Conservation (phyloP, 2,797 vertebrate species). For the Synanceia verrucosa region DNA sequence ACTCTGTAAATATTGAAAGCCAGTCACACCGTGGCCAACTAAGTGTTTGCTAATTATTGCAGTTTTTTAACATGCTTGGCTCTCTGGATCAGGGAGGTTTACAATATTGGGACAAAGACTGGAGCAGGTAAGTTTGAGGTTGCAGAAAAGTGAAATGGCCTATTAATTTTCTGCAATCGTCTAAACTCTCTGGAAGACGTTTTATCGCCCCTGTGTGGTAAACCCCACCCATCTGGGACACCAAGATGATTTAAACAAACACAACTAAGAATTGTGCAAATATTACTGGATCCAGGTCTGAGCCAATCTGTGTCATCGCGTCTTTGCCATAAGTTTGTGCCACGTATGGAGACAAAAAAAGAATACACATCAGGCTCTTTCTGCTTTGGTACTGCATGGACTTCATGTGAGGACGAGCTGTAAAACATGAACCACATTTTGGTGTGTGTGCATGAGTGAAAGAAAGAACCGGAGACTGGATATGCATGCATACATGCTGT, state of each 20-base stretch:
- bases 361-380: slow-evolving; percentile 30
- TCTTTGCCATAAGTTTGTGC: slow-evolving; percentile 69
- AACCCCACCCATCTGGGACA: slow-evolving; percentile 32
- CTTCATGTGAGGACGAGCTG: slow-evolving; percentile 58
- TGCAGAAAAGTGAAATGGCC: neutral
- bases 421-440: slow-evolving; percentile 54
- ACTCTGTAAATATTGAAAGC: slow-evolving; percentile 59
- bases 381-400: slow-evolving; percentile 81
- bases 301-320: slow-evolving; percentile 64
- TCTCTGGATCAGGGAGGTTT: slow-evolving; percentile 36
- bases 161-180: slow-evolving; percentile 1
- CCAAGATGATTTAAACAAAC: slow-evolving; percentile 31
- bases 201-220: slow-evolving; percentile 11
- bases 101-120: slow-evolving; percentile 27
- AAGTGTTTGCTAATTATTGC: slow-evolving; percentile 45
- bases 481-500: slow-evolving; percentile 42
- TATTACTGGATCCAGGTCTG: slow-evolving; percentile 57
- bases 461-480: slow-evolving; percentile 29
- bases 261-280: slow-evolving; percentile 41
- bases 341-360: slow-evolving; percentile 53
- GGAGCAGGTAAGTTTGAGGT: slow-evolving; percentile 41
- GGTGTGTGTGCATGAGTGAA: slow-evolving; percentile 39
- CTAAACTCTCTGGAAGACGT: slow-evolving; percentile 45
- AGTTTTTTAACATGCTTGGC: slow-evolving; percentile 39
- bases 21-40: slow-evolving; percentile 47